Percentiles rank a stretch among this genome's conserved stretches.
Evolutionary conservation across 2,113 vertebrate genomes (phyloP).

Genomic region (Isurus oxyrinchus): DNA sequence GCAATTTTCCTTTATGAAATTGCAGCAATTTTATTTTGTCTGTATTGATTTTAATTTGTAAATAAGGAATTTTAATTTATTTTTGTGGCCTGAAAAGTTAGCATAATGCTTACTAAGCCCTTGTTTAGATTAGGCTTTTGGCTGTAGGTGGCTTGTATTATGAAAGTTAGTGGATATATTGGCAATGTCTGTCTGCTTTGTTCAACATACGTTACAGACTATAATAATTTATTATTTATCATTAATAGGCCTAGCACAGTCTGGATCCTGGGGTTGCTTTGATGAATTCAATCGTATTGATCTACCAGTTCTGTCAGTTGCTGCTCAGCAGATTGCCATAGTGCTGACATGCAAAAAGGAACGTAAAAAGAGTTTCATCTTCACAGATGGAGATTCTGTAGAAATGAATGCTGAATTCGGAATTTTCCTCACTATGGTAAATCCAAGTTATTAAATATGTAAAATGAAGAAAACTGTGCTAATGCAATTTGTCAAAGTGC

Average conservation of each 20-base stretch:
- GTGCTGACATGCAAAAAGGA: constrained; percentile 92
- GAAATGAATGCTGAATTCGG: constrained; percentile 95
- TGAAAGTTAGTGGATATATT: background rate
- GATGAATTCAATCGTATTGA: constrained; percentile 96
- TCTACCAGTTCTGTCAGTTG: constrained; percentile 88
- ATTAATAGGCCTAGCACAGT: constrained; percentile 81
- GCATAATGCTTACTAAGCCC: background rate
- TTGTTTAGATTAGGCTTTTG: background rate
- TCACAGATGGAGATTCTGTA: constrained; percentile 87
- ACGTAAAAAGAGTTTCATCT: constrained; percentile 74
- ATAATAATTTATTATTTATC: constrained; percentile 41
- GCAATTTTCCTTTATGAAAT: background rate
- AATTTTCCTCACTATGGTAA: constrained; percentile 93
- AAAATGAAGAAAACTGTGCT: background rate
- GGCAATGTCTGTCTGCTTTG: background rate
- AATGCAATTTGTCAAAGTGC: background rate
- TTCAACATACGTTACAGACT: background rate
- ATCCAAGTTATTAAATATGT: background rate
- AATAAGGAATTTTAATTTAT: background rate
- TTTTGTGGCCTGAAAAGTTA: background rate
- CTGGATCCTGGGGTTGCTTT: constrained; percentile 97
- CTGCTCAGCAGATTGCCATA: constrained; percentile 90
- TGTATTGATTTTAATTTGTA: background rate
- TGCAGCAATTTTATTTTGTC: background rate
- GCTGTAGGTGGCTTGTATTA: background rate